A percentile compares a stretch with the other conserved stretches of the same genome.
phyloP scores from a whole-genome alignment of 2,113 vertebrate genomes.

The Heliornis fulica region DNA sequence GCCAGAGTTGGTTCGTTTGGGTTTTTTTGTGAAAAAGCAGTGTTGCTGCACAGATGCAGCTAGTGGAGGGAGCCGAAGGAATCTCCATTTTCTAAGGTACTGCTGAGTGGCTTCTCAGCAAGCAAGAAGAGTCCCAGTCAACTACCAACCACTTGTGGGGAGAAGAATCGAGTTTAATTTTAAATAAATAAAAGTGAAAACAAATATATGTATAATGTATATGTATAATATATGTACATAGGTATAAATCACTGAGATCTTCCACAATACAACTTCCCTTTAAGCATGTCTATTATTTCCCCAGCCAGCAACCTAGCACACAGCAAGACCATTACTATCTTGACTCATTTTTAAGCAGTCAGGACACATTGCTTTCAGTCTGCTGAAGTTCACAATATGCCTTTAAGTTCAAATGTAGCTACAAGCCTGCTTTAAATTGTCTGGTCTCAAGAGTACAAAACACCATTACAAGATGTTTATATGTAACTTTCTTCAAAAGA shows the following conservation, averaged over 20 bases:
- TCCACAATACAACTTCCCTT: neutral
- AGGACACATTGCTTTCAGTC: neutral
- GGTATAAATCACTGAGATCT: neutral
- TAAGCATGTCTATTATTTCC: neutral
- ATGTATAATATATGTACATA: neutral
- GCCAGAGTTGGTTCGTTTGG: neutral
- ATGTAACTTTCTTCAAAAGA: slow-evolving; percentile 77
- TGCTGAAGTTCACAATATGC: neutral
- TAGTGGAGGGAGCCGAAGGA: neutral
- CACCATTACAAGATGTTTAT: neutral
- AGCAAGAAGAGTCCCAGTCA: neutral
- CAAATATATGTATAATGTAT: neutral
- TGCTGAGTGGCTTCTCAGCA: neutral
- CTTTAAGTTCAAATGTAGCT: neutral
- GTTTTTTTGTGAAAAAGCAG: too few relatives aligned
- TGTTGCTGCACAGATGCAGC: neutral
- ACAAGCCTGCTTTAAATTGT: slow-evolving; percentile 19
- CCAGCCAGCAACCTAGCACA: neutral
- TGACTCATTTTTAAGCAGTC: neutral
- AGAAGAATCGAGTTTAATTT: neutral
- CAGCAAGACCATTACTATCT: neutral
- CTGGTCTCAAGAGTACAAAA: neutral
- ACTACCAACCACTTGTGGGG: rapidly evolving
- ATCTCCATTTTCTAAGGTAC: neutral
- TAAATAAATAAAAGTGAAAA: neutral